Conservation (phyloP, 2,113 vertebrate species). For the Pelodiscus sinensis region DNA sequence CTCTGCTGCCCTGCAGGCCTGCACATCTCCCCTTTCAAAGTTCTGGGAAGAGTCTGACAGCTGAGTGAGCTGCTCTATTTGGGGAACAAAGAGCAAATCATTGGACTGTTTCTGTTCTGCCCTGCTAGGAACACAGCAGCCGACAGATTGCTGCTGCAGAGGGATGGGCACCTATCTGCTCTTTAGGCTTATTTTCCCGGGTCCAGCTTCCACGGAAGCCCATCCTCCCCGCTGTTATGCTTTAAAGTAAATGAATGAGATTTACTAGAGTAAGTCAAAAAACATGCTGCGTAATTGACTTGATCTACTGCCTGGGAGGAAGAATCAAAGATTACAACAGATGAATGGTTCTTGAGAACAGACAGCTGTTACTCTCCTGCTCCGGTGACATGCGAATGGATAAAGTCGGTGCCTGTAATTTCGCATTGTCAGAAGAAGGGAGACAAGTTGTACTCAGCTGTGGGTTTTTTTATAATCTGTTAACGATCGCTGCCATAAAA, state of each 20-base stretch:
- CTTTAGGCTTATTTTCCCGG: not conserved
- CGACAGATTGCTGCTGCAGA: no score
- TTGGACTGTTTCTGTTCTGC: no score
- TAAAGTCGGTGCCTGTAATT: not conserved
- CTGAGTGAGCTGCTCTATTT: no score
- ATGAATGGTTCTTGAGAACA: not conserved
- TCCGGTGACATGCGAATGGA: not conserved
- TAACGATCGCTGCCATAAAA: not conserved
- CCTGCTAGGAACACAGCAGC: no score
- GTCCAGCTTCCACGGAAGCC: not conserved
- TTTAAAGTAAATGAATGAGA: not conserved
- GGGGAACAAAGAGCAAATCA: no score
- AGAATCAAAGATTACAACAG: not conserved
- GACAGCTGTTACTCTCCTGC: not conserved
- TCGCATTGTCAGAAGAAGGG: fast-evolving
- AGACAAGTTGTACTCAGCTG: not conserved
- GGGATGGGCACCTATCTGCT: not conserved
- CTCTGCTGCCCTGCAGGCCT: no score
- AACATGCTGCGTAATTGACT: fast-evolving
- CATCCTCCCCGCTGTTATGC: not conserved
- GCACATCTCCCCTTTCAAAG: no score
- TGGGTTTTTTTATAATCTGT: not conserved
- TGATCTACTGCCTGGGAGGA: not conserved
- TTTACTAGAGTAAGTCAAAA: not conserved
- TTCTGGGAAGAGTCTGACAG: no score